phyloP scores from a whole-genome alignment of 2,797 vertebrate species.

The Varecia variegata region DNA sequence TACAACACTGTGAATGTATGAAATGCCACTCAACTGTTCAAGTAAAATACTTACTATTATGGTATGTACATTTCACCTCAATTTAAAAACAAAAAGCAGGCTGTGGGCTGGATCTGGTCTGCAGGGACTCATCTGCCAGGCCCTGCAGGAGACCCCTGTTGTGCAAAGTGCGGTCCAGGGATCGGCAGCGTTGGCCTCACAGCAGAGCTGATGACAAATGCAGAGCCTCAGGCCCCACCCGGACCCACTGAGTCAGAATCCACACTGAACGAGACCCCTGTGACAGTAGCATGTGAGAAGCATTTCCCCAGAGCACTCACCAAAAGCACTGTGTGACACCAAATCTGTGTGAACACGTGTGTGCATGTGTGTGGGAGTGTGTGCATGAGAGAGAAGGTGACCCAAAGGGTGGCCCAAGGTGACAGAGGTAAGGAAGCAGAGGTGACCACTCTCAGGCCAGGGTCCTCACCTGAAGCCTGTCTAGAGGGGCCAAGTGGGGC shows the following conservation, averaged over 20 bases:
- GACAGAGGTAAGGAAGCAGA: neutral
- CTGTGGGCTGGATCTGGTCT: neutral
- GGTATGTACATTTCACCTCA: too few relatives aligned
- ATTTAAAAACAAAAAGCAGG: neutral
- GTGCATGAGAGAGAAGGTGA: neutral
- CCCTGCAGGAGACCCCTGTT: neutral
- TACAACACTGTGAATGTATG: neutral
- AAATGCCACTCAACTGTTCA: neutral
- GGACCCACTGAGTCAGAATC: neutral
- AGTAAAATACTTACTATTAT: neutral
- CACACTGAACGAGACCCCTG: neutral
- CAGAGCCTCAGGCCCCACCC: neutral
- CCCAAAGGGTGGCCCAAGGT: neutral
- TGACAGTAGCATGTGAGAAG: neutral
- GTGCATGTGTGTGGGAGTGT: neutral
- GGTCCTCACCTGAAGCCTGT: neutral
- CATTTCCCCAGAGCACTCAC: neutral
- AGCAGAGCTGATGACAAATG: neutral
- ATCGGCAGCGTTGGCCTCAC: neutral
- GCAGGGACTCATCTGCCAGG: rapidly evolving
- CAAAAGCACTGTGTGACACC: neutral
- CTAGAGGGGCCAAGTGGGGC: neutral
- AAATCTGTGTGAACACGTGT: rapidly evolving
- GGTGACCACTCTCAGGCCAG: neutral
- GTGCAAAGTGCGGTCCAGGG: neutral